Evolutionary conservation across 2,888 invertebrate genomes (phyloP), one percentile per base, ranked within the genome.

Genomic region (Busseola fusca): DNA sequence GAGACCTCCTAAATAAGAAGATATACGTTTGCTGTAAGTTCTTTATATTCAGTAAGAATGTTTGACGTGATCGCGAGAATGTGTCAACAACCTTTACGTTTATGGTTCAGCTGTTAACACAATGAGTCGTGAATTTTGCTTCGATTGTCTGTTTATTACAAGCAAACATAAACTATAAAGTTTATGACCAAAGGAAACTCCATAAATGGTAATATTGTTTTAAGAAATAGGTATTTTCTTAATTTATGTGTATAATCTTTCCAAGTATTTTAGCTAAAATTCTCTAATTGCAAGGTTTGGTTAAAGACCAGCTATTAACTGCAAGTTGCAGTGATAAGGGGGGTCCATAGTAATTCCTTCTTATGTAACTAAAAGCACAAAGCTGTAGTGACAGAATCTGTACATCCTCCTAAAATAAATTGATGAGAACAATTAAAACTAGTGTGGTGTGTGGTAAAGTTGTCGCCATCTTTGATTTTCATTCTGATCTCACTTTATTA

Each of bases 41-140:
- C 12, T 30, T 48, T 58, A 37, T 6, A 16, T 45, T 50, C 56
- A 14, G n/a, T 37, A 21, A 34, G 30, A 18, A 48, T 40, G 40
- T 48, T 3, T 12, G 52, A 9, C 45, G 37, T 45, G 57, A 7
- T 21, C 7, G 60, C 25, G 18, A 27, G 16, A 27, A 48, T 64
- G 45, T 54, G 59, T 12, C 16, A 34, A 56, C 21, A 42, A 30
- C 64, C 60, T 74, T 48, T 34, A 54, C 54, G 5, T 34, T 25
- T 62, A 52, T 45, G 59, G 74, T 42, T 34, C 5, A 40, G 16
- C n/a, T 50, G 65, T 69, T 25, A 52, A 30, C 40, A 70, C 50
- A 64, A 66, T 45, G 45, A 4, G 18, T 30, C 45, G 63, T 74
- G 25, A 69, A 66, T 63, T 48, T 18, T 50, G n/a, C 42, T 50